A percentile compares a stretch with the other conserved stretches of the same genome.
phyloP scores from a whole-genome alignment of 2,113 vertebrate genomes.

The Raja brachyura region DNA sequence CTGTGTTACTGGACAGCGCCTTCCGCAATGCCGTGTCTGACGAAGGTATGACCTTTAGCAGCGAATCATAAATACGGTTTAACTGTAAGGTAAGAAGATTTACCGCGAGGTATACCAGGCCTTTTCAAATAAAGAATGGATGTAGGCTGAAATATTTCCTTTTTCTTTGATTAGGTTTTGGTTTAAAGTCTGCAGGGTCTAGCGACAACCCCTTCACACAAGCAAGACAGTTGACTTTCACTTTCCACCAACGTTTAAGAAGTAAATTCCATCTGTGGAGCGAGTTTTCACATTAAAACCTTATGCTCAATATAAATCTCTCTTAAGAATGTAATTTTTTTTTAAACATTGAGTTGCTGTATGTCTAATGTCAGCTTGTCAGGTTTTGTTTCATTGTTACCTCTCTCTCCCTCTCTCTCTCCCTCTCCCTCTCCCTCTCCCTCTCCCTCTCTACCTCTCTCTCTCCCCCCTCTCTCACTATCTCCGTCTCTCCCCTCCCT shows the following conservation, averaged over 20 bases:
- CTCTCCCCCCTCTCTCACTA: too few species aligned
- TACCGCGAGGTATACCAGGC: background rate
- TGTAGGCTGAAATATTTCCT: background rate
- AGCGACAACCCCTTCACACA: background rate
- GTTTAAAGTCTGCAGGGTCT: background rate
- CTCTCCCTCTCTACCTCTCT: too few species aligned
- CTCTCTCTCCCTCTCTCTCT: too few species aligned
- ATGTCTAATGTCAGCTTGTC: too few species aligned
- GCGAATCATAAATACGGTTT: background rate
- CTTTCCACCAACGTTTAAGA: background rate
- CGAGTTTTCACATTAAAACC: background rate
- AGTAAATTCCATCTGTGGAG: background rate
- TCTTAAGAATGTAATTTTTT: background rate
- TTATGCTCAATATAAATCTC: background rate
- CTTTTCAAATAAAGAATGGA: background rate
- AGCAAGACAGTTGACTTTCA: background rate
- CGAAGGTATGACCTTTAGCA: background rate
- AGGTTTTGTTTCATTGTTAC: background rate
- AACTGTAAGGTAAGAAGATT: too few species aligned
- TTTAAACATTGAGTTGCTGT: background rate
- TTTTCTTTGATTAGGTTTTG: background rate
- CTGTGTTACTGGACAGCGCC: background rate
- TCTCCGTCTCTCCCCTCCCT: too few species aligned
- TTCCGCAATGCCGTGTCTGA: constrained; percentile 11
- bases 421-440: too few species aligned